These are phyloP conservation scores for Melanaphis sacchari DNA, from an alignment of 1,140 invertebrate genomes.

Conservation along the genomic window DNA sequence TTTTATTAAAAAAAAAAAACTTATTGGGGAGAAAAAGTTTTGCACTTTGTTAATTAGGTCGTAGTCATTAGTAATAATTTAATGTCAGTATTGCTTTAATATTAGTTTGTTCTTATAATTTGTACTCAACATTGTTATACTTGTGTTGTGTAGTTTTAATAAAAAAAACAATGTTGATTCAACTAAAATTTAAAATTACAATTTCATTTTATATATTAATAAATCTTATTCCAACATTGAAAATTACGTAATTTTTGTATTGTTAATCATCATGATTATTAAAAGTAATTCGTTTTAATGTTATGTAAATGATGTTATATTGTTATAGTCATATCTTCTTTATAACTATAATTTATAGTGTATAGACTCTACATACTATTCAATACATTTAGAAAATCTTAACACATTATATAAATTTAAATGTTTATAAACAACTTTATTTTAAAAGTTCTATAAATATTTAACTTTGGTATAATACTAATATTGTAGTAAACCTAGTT, in stretches of 20 bases:
- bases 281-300: not conserved
- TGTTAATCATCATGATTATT: not conserved
- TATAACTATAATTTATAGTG: not conserved
- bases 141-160: not conserved
- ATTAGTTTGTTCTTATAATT: not conserved
- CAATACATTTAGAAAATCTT: not conserved
- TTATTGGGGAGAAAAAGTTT: not conserved
- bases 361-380: not conserved
- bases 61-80: too few relatives aligned
- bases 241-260: too few relatives aligned
- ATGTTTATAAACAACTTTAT: too few relatives aligned
- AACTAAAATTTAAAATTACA: not conserved
- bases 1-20: not conserved
- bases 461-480: too few relatives aligned
- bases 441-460: too few relatives aligned
- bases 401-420: too few relatives aligned
- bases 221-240: too few relatives aligned
- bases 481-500: not conserved
- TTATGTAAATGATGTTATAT: too few relatives aligned
- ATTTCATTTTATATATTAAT: not conserved
- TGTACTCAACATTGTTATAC: not conserved
- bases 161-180: not conserved
- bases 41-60: not conserved
- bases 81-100: not conserved
- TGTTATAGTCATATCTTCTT: not conserved